phyloP scores from a whole-genome alignment of 2,797 vertebrate species.

The Allobates femoralis region DNA sequence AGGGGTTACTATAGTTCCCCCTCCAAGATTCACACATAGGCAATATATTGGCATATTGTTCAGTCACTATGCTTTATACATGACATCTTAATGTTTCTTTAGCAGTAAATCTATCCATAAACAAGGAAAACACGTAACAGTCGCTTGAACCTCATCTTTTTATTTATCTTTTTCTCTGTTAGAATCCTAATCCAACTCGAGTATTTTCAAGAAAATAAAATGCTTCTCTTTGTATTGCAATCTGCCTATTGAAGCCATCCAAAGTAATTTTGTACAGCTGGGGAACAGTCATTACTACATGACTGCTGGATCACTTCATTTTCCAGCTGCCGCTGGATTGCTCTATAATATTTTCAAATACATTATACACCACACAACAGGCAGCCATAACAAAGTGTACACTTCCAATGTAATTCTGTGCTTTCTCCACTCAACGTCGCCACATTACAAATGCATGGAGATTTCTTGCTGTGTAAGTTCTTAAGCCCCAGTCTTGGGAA shows the following conservation, averaged over 20 bases:
- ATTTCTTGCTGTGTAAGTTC: background rate
- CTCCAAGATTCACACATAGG: background rate
- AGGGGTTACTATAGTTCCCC: too few relatives aligned
- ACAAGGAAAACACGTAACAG: background rate
- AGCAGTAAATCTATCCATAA: background rate
- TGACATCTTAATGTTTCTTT: background rate
- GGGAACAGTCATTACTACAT: slow-evolving; percentile 40
- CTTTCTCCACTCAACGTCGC: background rate
- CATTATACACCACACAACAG: slow-evolving; percentile 32
- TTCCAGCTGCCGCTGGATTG: slow-evolving; percentile 39
- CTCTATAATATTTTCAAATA: slow-evolving; percentile 37
- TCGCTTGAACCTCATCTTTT: background rate
- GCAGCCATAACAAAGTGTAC: slow-evolving; percentile 19
- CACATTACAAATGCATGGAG: background rate
- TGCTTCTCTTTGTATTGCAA: background rate
- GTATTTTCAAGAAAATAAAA: slow-evolving; percentile 14
- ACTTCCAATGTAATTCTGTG: slow-evolving; percentile 24
- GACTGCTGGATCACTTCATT: slow-evolving; percentile 44
- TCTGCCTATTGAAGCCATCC: slow-evolving; percentile 30
- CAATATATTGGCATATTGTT: background rate
- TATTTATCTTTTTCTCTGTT: background rate
- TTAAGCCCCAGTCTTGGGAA: background rate
- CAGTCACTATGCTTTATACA: background rate
- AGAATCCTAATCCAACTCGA: background rate
- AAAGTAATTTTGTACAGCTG: slow-evolving; percentile 37